Evolutionary conservation across 1,140 invertebrate genomes (phyloP).

Genomic region (Magallana gigas): DNA sequence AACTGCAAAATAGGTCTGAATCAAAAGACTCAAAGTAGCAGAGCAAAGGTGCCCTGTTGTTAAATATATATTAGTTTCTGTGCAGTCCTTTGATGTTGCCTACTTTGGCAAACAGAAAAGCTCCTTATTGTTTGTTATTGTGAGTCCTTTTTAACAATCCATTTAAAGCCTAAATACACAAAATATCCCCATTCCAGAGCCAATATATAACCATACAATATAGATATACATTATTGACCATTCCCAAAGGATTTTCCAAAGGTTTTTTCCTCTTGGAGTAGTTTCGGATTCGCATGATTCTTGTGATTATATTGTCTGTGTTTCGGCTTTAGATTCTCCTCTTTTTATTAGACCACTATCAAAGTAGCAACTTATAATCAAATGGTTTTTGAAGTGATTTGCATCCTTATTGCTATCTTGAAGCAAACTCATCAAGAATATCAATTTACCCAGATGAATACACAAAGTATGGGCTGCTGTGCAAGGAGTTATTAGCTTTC

Average conservation of each 20-base stretch:
- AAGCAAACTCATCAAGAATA: constrained; percentile 32
- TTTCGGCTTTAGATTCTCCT: neutral
- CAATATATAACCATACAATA: constrained; percentile 5
- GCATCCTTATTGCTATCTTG: constrained; percentile 37
- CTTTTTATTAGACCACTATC: constrained; percentile 41
- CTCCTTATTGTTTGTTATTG: neutral
- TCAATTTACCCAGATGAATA: constrained; percentile 41
- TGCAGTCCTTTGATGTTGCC: constrained; percentile 19
- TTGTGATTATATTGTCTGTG: constrained; percentile 31
- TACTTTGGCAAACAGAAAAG: neutral
- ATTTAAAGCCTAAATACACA: neutral
- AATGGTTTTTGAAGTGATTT: constrained; percentile 44
- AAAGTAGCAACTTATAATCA: constrained; percentile 38
- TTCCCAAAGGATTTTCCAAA: constrained; percentile 26
- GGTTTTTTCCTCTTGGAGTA: neutral
- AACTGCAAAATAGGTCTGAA: neutral
- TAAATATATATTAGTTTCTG: neutral
- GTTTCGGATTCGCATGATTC: neutral
- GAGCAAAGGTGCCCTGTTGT: neutral
- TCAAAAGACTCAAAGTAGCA: constrained; percentile 1
- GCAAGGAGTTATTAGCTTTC: constrained; percentile 35
- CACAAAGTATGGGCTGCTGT: constrained; percentile 23
- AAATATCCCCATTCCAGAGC: neutral
- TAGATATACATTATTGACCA: constrained; percentile 26
- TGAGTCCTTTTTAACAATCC: neutral